Base-by-base conservation (phyloP, 2,797 vertebrate genomes). In the Eremophila alpestris region DNA sequence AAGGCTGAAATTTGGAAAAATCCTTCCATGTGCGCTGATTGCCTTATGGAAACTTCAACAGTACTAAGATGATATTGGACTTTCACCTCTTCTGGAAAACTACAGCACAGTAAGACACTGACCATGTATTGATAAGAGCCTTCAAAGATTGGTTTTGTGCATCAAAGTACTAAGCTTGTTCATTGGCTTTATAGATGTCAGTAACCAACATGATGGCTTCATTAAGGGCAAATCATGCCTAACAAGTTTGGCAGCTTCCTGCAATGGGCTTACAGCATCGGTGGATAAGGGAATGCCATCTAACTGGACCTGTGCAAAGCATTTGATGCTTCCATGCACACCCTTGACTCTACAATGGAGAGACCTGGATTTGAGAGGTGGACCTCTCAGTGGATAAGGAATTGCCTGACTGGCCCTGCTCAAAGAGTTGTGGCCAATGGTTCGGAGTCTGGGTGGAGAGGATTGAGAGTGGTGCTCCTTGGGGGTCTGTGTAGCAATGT, bases 221-320 rank as follows among this genome's bases (percentile, higher is more conserved):
- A 65, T 4, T 40, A 48, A n/a, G 12, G 62, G 22, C 23, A 93
- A 65, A 90, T 27, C 1, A 1, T 8, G 3, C 13, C 45, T 58
- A 13, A 70, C 15, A 51, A 3, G 51, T n/a, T 19, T 60, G 20
- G 32, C 10, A 16, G 51, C 8, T 15, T 68, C 15, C 55, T 80
- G 9, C 1, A 0, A 32, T 1, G 1, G 3, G 3, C 14, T 49
- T 70, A 75, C 12, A 76, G n/a, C 6, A 21, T 6, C 2, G 2
- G 12, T 54, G 26, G 26, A 27, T 20, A 76, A 71, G 8, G 32
- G 7, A 85, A 41, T 2, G 3, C 10, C 36, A 62, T 46, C 19
- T 40, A 17, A 54, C 15, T 16, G 29, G 21, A 59, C 7, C 20
- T 59, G 11, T n/a, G 55, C 60, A 85, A 56, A 73, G 29, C 22